phyloP scores from a whole-genome alignment of 2,888 invertebrate genomes.

The Agapostemon virescens region DNA sequence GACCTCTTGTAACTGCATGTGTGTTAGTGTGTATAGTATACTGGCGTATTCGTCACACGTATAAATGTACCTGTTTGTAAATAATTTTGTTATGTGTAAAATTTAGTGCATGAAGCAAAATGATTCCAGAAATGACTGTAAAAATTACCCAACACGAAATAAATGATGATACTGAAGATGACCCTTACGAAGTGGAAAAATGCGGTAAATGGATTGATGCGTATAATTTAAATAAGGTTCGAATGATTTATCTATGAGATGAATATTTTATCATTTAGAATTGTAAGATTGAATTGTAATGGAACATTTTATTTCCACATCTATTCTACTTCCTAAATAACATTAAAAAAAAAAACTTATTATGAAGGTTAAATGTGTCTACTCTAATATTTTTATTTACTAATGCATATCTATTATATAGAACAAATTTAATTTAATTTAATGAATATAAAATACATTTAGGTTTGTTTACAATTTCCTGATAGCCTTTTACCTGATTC shows the following conservation, averaged over 20 bases:
- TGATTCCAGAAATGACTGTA: constrained; percentile 35
- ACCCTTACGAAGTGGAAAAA: constrained; percentile 83
- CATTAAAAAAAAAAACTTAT: constrained; percentile 4
- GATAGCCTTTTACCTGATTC: constrained; percentile 89
- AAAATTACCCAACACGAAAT: constrained; percentile 18
- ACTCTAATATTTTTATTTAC: constrained; percentile 11
- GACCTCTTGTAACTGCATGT: constrained; percentile 18
- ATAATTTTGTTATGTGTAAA: constrained; percentile 27
- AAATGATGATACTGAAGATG: constrained; percentile 75
- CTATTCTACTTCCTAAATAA: constrained; percentile 10
- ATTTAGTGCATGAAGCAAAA: constrained; percentile 19
- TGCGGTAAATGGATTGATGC: constrained; percentile 87
- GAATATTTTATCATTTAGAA: constrained; percentile 22
- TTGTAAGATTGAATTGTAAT: constrained; percentile 18
- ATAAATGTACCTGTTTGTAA: constrained; percentile 36
- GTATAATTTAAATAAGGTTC: constrained; percentile 86
- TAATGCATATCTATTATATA: background rate
- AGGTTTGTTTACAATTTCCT: constrained; percentile 96
- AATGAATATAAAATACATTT: constrained; percentile 37
- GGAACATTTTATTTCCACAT: constrained; percentile 13
- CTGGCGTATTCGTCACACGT: constrained; percentile 24
- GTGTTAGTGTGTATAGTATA: constrained; percentile 6
- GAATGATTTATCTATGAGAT: constrained; percentile 27
- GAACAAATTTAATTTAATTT: background rate
- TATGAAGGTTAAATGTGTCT: constrained; percentile 27